Base-by-base conservation (phyloP, 2,797 vertebrate species). In the Graptemys geographica region DNA sequence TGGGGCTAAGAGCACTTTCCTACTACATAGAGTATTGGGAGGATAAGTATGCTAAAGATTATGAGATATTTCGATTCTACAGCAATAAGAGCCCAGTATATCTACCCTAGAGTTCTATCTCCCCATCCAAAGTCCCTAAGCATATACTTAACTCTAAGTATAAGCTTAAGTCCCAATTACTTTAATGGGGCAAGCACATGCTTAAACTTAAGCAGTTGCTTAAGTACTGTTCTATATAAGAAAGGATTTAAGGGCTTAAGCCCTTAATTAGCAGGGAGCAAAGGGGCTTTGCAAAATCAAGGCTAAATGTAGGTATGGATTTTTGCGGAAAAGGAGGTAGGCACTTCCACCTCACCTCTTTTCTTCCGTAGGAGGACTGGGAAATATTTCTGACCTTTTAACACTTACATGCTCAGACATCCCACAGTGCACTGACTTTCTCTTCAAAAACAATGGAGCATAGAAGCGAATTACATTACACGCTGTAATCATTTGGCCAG, bases 231-330 rank as follows among this genome's bases (percentile, higher is more conserved):
- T 78, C 27, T 78, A 31, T 49, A 78, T 79, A 69, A 81, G 44
- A 8, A 57, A 74, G 84, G 81, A 89, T 23, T 79, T 47, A 81
- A 81, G 62, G 65, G 33, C 83, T 83, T 81, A 56, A 94, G 52
- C 6, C 5, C 27, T 81, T 92, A n/a, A 0, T 87, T 90, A 95
- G 33, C 59, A 90, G 89, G 84, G 80, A 92, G 27, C 3, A 27
- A 83, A 78, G 11, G 5, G 59, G 11, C 89, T 93, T 91, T 74
- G n/a, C 74, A 81, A 83, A 93, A 86, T 92, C 87, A 74, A 44
- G 41, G 25, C 28, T 82, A 1, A 84, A 16, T 65, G n/a, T 69
- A 80, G 4, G n/a, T 87, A 25, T 1, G 21, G 49, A 79, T 76
- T 95, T 93, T 83, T 90, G 69, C 82, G 76, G 65, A 90, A 69